phyloP scores from a whole-genome alignment of 2,888 invertebrate genomes.

The Cynaeus angustus region DNA sequence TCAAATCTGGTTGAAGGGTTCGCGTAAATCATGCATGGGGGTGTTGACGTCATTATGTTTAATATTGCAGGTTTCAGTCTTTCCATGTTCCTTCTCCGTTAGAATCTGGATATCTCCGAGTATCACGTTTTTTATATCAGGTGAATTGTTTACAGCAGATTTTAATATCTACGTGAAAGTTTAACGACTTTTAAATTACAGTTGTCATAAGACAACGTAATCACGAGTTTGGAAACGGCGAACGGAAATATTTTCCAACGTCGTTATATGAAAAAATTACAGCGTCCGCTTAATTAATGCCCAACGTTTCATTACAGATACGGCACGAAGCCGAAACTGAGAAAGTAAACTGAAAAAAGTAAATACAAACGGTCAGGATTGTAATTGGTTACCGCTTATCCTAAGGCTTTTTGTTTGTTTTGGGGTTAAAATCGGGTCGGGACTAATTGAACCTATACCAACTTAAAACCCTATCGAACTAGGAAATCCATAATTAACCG shows the following conservation, averaged over 20 bases:
- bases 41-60: slow-evolving; percentile 21
- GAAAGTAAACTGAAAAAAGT: slow-evolving; percentile 47
- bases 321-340: slow-evolving; percentile 46
- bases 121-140: too few relatives aligned
- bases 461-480: slow-evolving; percentile 32
- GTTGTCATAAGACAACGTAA: too few relatives aligned
- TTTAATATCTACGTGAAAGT: too few relatives aligned
- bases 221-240: too few relatives aligned
- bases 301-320: slow-evolving; percentile 36
- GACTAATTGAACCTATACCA: slow-evolving; percentile 36
- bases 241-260: too few relatives aligned
- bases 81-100: slow-evolving; percentile 16
- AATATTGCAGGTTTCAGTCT: slow-evolving; percentile 28
- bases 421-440: slow-evolving; percentile 28
- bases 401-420: slow-evolving; percentile 44
- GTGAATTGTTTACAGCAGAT: too few relatives aligned
- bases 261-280: slow-evolving; percentile 23
- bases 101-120: not conserved
- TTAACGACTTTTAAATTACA: too few relatives aligned
- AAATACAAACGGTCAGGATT: slow-evolving; percentile 44
- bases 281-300: slow-evolving; percentile 39
- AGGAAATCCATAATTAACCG: slow-evolving; percentile 41
- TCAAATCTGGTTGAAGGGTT: not conserved
- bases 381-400: slow-evolving; percentile 48
- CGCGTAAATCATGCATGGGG: slow-evolving; percentile 10